Evolutionary conservation across 2,797 vertebrate species (phyloP).

Genomic region (Anomalospiza imberbis): DNA sequence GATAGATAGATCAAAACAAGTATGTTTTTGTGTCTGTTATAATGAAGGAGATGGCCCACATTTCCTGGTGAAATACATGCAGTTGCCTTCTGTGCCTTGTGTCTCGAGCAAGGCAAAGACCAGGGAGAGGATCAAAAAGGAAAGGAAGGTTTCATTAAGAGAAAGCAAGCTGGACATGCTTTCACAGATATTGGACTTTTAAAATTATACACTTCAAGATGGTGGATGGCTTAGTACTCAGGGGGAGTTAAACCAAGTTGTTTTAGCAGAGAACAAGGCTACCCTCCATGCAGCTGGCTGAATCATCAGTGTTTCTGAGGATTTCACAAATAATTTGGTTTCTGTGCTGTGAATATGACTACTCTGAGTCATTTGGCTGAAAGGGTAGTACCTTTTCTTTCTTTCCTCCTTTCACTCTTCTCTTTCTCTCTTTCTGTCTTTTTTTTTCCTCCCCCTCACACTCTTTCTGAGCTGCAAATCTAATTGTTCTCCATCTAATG

Average conservation of each 20-base stretch:
- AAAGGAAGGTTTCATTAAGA: not conserved
- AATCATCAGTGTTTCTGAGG: not conserved
- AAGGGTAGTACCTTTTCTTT: not conserved
- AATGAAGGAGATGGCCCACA: not conserved
- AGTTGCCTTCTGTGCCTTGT: not conserved
- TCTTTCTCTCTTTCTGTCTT: not conserved
- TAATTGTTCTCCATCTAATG: slow-evolving; percentile 35
- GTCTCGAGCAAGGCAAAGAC: not conserved
- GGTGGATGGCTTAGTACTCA: not conserved
- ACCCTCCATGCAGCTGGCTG: slow-evolving; percentile 19
- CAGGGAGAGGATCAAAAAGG: not conserved
- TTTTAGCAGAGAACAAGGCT: slow-evolving; percentile 4
- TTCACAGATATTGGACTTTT: not conserved
- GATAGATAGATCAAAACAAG: not conserved
- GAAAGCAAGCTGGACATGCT: not conserved
- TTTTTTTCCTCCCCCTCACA: not conserved
- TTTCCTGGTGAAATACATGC: not conserved
- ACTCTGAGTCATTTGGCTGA: slow-evolving; percentile 60
- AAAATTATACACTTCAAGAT: not conserved
- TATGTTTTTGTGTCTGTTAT: not conserved
- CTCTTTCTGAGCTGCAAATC: slow-evolving; percentile 40
- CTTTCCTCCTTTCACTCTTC: not conserved
- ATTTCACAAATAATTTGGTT: slow-evolving; percentile 21
- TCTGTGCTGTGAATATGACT: not conserved
- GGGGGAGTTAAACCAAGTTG: not conserved